Evolutionary conservation across 1,140 invertebrate species (phyloP), one percentile per base, ranked within the genome.

Genomic region (Hylyphantes graminicola): DNA sequence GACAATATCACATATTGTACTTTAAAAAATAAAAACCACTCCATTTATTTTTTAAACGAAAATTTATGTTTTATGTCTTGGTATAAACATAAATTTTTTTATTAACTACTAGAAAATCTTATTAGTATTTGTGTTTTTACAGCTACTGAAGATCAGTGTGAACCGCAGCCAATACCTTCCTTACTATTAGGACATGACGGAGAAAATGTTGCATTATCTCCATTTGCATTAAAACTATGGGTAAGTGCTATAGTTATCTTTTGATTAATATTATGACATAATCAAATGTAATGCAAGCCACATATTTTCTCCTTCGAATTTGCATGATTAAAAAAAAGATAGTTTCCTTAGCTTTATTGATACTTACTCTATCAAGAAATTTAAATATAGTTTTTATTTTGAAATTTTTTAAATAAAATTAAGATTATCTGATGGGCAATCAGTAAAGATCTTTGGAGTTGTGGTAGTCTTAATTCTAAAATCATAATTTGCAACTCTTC

Each of bases 91-190:
- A 35, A 35, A 35, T 1, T 59, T 59, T 59, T 59, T 12, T 59
- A 59, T 5, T 59, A 12, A 59, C 12, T 59, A 59, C 57, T 59
- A 13, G 57, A 59, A 59, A 59, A 7, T 59, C n/a, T 59, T 13
- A 13, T 59, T 59, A 13, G n/a, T 59, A 13, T 59, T 59, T 35
- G 2, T 21, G 21, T 8, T 74, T 21, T 67, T 12, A 11, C 50
- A 85, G 96, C 92, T 67, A 96, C 96, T 17, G 96, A 97, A 88
- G 97, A 98, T 88, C 94, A 96, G 67, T 98, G 96, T 90, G 97
- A 98, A 88, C 97, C 97, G 9, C 97, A 98, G 90, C 97, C 97
- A 1, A 97, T 99, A 87, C 97, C 97, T 10, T 94, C 95, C 5
- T 90, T 98, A 19, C 92, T 98, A 63, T 95, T 98, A 54, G 97